Evolutionary conservation across 2,888 invertebrate genomes (phyloP), one percentile per base, ranked within the genome.

Genomic region (Galerucella nymphaeae): DNA sequence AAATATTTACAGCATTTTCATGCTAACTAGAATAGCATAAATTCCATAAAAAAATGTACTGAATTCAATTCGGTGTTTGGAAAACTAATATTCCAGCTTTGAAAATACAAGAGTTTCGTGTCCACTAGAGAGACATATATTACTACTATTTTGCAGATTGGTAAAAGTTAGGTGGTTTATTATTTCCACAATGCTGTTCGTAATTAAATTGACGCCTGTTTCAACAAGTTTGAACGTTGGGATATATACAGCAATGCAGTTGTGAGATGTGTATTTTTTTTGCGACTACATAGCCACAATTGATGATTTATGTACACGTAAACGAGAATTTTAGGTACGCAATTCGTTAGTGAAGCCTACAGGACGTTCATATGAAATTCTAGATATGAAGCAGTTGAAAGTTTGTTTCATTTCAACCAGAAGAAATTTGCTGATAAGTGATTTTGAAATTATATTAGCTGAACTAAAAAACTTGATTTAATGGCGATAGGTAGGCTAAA

Each of bases 1-100:
- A 74, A 68, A 74, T 68, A 74, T 74, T 71, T 71, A 74, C 74
- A 68, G 68, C 68, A 50, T 64, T 71, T 65, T 62, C 61, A 74
- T 74, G 74, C 74, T 74, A 71, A 74, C 70, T 67, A 71, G 70
- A 68, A 74, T 38, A 59, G 50, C 57, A 65, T 71, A 71, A 71
- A 74, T 74, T 71, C 38, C 23, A 42, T 41, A 50, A 67, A 73
- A 64, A 70, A 69, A 55, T 63, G 53, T 38, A 62, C 63, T 20
- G 41, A 63, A 70, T 70, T 70, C 57, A 70, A 63, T 70, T 70
- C 63, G 63, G 20, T 45, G 63, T 70, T 63, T 63, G 45, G 18
- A 70, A 64, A 70, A 70, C 62, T 57, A 70, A 61, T 63, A 70
- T 53, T 41, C 42, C 55, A 45, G 18, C 63, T 30, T 55, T 38